Conservation (phyloP, 2,797 vertebrate species). For the Capromys pilorides region DNA sequence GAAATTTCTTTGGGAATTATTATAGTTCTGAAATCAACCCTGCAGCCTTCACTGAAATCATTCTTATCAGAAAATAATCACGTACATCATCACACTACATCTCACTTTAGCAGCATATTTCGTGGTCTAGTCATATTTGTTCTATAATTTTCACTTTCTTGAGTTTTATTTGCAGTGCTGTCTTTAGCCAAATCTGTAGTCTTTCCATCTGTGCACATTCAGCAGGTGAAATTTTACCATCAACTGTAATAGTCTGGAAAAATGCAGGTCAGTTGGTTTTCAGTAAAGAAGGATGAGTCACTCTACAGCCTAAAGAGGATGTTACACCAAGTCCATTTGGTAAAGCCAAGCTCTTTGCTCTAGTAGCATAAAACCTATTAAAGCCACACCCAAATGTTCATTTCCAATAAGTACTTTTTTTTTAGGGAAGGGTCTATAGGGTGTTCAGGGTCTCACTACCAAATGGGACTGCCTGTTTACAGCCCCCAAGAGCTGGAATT, state of each 20-base stretch:
- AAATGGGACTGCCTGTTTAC: too few relatives aligned
- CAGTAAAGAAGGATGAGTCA: slow-evolving; percentile 86
- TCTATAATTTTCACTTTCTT: slow-evolving; percentile 77
- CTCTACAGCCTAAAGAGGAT: slow-evolving; percentile 87
- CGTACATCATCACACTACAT: slow-evolving; percentile 89
- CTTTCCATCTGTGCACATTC: slow-evolving; percentile 36
- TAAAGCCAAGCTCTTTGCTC: slow-evolving; percentile 89
- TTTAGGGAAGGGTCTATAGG: too few relatives aligned
- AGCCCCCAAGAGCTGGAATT: too few relatives aligned
- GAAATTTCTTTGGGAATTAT: slow-evolving; percentile 80
- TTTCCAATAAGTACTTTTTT: too few relatives aligned
- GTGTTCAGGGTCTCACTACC: too few relatives aligned
- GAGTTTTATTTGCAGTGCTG: slow-evolving; percentile 69
- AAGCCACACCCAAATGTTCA: slow-evolving; percentile 82
- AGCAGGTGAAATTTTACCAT: slow-evolving; percentile 73
- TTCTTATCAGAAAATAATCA: slow-evolving; percentile 94
- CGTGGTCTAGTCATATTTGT: slow-evolving; percentile 71
- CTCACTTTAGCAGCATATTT: slow-evolving; percentile 82
- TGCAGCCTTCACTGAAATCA: slow-evolving; percentile 93
- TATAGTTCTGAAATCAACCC: slow-evolving; percentile 90
- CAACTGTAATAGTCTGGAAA: slow-evolving; percentile 77
- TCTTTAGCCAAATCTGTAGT: slow-evolving; percentile 70
- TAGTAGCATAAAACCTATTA: slow-evolving; percentile 80
- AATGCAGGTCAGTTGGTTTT: slow-evolving; percentile 86
- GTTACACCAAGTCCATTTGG: slow-evolving; percentile 87